Evolutionary conservation across 2,888 invertebrate genomes (phyloP), one percentile per base, ranked within the genome.

Genomic region (Macrosoma leucophasiata): DNA sequence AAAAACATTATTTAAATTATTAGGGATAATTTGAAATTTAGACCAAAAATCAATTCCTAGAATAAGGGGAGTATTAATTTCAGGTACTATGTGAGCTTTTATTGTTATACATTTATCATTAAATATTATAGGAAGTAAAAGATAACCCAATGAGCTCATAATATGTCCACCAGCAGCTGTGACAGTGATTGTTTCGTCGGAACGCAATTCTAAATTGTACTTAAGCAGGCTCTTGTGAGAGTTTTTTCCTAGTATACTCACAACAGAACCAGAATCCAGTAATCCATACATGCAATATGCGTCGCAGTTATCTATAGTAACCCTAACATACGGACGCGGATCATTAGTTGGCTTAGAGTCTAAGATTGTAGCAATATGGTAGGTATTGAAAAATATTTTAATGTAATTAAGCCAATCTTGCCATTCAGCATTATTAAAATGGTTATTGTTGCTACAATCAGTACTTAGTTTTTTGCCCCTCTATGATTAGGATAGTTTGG

Each of bases 21-120:
- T 35, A 9, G 34, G 31, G 13, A 19, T 22, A 4, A 35, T 7
- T 4, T 36, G 18, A 33, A 41, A 41, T 13, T 14, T 12, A 7
- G 7, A 1, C 39, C 38, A 46, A 24, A 45, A 48, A 23, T 45
- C 44, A 7, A 43, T 36, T 7, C 48, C 48, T 9, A 45, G 14
- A 13, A 48, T 43, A 2, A 48, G 18, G 2, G 26, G n/a, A 4
- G 19, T 20, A 7, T 34, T 14, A 13, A 48, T 22, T 9, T 39
- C 25, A 3, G 48, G 48, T n/a, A 48, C 13, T 5, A 45, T 28
- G 22, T 39, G 23, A 19, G 39, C 23, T 14, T 42, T 43, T 9
- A 48, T 32, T 4, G 39, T 10, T n/a, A 25, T 21, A 21, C 32
- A 25, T 10, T 23, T 17, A 17, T 33, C 13, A n/a, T 42, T 29